Evolutionary conservation across 1,140 invertebrate genomes (phyloP).

Genomic region (Bombus impatiens): DNA sequence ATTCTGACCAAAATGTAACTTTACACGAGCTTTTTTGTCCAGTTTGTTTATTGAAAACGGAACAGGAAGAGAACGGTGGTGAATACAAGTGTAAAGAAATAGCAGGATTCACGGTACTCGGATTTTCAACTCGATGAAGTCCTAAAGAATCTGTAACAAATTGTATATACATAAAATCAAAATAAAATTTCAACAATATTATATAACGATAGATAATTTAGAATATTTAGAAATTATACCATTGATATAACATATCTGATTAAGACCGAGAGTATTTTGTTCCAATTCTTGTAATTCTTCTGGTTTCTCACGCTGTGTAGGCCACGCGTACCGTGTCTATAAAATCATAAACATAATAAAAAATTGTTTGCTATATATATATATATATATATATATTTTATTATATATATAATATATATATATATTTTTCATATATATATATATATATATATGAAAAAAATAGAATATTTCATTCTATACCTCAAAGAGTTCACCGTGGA

Average conservation of each 20-base stretch:
- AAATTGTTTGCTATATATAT: background rate
- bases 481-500: slow-evolving; percentile 88
- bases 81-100: slow-evolving; percentile 98
- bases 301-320: slow-evolving; percentile 78
- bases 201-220: background rate
- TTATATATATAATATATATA: too few species aligned
- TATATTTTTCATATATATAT: background rate
- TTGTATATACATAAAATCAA: background rate
- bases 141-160: slow-evolving; percentile 91
- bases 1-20: slow-evolving; percentile 96
- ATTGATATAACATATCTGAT: slow-evolving; percentile 97
- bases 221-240: slow-evolving; percentile 84
- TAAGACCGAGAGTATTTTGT: slow-evolving; percentile 85
- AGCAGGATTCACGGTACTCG: slow-evolving; percentile 92
- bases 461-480: slow-evolving; percentile 68
- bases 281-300: slow-evolving; percentile 85
- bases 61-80: slow-evolving; percentile 95
- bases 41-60: slow-evolving; percentile 95
- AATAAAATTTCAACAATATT: background rate
- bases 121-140: slow-evolving; percentile 97
- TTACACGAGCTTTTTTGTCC: slow-evolving; percentile 87
- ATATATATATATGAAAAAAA: background rate
- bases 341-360: slow-evolving; percentile 24
- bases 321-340: slow-evolving; percentile 90
- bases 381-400: too few species aligned